Conservation (phyloP, 2,113 vertebrate genomes). For the Campylorhamphus procurvoides region DNA sequence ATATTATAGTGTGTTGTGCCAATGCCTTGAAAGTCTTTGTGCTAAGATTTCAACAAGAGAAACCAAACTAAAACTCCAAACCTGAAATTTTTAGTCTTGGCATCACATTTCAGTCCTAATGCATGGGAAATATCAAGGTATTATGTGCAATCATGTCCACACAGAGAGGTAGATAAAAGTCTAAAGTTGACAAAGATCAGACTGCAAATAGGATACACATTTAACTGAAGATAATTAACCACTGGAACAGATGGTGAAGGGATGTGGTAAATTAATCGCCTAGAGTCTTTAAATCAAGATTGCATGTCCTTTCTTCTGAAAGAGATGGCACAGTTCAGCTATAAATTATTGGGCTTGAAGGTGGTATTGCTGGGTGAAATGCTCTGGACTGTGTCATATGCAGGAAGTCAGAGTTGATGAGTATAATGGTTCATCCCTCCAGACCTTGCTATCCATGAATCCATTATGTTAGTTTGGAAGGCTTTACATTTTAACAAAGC, state of each 20-base stretch:
- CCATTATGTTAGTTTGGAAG: constrained; percentile 2
- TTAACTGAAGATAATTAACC: constrained; percentile 59
- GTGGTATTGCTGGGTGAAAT: constrained; percentile 7
- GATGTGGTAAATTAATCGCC: constrained; percentile 60
- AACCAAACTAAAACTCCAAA: constrained; percentile 54
- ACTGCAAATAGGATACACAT: constrained; percentile 43
- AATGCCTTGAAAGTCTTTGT: constrained; percentile 62
- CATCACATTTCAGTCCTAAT: constrained; percentile 28
- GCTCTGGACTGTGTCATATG: constrained; percentile 40
- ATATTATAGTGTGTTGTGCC: constrained; percentile 65
- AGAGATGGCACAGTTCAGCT: constrained; percentile 19
- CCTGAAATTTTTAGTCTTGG: constrained; percentile 1
- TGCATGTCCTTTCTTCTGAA: constrained; percentile 40
- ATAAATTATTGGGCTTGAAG: constrained; percentile 40
- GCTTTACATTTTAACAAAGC: constrained; percentile 22
- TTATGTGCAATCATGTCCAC: background rate
- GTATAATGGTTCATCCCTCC: constrained; percentile 23
- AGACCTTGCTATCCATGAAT: constrained; percentile 23
- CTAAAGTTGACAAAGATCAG: constrained; percentile 45
- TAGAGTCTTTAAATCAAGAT: constrained; percentile 59
- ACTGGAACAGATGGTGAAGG: constrained; percentile 57
- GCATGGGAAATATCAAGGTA: constrained; percentile 5
- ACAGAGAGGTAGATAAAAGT: constrained; percentile 21
- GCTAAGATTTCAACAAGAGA: constrained; percentile 46
- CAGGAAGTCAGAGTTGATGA: constrained; percentile 36